A percentile compares a stretch with the other conserved stretches of the same genome.
Conservation (phyloP, 2,888 invertebrate genomes). For the Euproctis similis region DNA sequence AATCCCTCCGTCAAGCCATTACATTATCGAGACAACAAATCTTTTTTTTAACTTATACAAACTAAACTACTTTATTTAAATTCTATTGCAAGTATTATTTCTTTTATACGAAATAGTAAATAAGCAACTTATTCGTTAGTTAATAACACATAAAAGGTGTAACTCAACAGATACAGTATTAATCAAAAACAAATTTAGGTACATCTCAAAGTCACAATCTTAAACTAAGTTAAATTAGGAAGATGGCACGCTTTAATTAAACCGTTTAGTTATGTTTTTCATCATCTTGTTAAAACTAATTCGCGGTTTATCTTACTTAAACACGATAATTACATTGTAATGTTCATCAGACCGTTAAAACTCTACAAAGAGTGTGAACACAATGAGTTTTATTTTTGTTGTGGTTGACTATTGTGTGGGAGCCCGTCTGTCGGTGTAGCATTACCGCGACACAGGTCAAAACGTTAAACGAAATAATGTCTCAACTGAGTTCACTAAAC, state of each 20-base stretch:
- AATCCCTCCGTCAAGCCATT: too few relatives aligned
- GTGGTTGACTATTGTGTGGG: conserved; percentile 22
- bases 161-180: too few relatives aligned
- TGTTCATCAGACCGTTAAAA: conserved; percentile 44
- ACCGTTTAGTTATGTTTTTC: conserved; percentile 7
- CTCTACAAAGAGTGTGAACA: conserved; percentile 36
- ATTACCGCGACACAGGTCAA: conserved; percentile 36
- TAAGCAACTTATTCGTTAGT: too few relatives aligned
- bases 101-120: too few relatives aligned
- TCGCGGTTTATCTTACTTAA: conserved; percentile 5
- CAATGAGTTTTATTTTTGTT: conserved; percentile 35
- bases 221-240: conserved; percentile 6
- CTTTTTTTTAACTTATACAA: too few relatives aligned
- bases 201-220: too few relatives aligned
- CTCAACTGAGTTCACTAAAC: conserved; percentile 42
- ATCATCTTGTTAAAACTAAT: background rate
- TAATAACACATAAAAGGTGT: too few relatives aligned
- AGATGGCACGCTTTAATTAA: conserved; percentile 4
- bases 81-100: too few relatives aligned
- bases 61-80: too few relatives aligned
- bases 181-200: too few relatives aligned
- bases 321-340: conserved; percentile 20
- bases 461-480: conserved; percentile 29
- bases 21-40: too few relatives aligned
- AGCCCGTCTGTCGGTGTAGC: conserved; percentile 25